Evolutionary conservation across 1,140 invertebrate species (phyloP).

Genomic region (Cylas formicarius): DNA sequence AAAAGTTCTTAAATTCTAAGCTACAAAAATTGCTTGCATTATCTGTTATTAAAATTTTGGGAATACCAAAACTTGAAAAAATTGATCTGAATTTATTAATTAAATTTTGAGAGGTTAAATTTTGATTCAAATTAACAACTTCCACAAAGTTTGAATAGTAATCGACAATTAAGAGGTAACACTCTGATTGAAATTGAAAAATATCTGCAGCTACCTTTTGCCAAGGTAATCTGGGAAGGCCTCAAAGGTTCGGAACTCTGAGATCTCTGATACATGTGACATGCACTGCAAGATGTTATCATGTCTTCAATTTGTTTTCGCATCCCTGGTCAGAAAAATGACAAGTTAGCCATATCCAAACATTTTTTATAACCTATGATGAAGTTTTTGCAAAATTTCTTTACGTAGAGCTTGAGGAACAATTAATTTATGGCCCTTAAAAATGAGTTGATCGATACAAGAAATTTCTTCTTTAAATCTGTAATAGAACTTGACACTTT

Average conservation of each 20-base stretch:
- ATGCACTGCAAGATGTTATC: constrained; percentile 40
- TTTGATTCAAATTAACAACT: constrained; percentile 9
- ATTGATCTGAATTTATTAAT: constrained; percentile 27
- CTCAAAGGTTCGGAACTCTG: constrained; percentile 30
- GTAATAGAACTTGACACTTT: constrained; percentile 15
- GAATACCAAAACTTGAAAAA: constrained; percentile 37
- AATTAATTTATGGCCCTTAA: constrained; percentile 33
- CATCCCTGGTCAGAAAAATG: constrained; percentile 32
- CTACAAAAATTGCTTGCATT: constrained; percentile 40
- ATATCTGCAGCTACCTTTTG: constrained; percentile 34
- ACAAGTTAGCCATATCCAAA: constrained; percentile 5
- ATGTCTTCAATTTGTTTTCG: constrained; percentile 42
- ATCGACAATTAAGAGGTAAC: constrained; percentile 38
- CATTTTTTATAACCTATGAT: constrained; percentile 42
- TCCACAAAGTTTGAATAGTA: constrained; percentile 38
- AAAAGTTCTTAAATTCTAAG: constrained; percentile 40
- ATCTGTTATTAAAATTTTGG: constrained; percentile 37
- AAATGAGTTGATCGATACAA: constrained; percentile 33
- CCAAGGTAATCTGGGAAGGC: constrained; percentile 28
- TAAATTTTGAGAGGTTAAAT: constrained; percentile 10
- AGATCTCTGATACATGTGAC: constrained; percentile 33
- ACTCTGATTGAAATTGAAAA: constrained; percentile 32
- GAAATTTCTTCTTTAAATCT: constrained; percentile 21
- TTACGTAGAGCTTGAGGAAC: constrained; percentile 32
- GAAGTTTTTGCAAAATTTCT: constrained; percentile 31